Evolutionary conservation across 2,797 vertebrate genomes (phyloP), one percentile per base, ranked within the genome.

Genomic region (Ctenopoma multispine): DNA sequence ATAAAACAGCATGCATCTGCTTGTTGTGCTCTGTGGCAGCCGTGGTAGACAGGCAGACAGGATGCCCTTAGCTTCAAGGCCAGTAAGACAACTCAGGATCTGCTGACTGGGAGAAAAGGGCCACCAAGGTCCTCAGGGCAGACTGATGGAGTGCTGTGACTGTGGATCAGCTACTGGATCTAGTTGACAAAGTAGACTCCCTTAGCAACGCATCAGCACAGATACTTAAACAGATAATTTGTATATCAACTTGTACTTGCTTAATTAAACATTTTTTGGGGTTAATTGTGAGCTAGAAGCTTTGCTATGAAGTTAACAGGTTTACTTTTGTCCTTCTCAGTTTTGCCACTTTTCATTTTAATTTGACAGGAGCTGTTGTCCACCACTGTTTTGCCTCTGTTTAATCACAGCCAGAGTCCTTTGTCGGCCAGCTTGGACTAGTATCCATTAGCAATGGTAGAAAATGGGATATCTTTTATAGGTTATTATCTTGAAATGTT

Each of bases 21-120:
- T 87, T 83, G 87, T 90, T 71, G 70, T 47, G 62, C 63, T 29
- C 53, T 1, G 38, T 17, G 50, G 63, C 77, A 46, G 75, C 68
- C 68, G 65, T 59, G 48, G 68, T 44, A 79, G 84, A 88, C 85
- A 83, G 79, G 78, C 78, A 55, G 82, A 86, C 81, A 85, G 85
- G 78, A 87, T 84, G 84, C 88, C 87, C 85, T 83, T 83, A 69
- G 76, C 87, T 83, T 46, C 58, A 27, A 81, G 87, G 81, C 87
- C 82, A 72, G 44, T 24, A 73, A 80, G 73, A 76, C 79, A 50
- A 77, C 69, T 56, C 43, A 71, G 63, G 79, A 89, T 79, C 71
- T 90, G 90, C 91, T 91, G 92, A 92, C 89, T 54, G 40, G 54
- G 79, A 80, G 87, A 90, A 86, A 81, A 17, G 78, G 70, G 82